Evolutionary conservation across 30 jellyfish, hydroid and myxozoan genomes (phyloP).

Genomic region (Clytia hemisphaerica): DNA sequence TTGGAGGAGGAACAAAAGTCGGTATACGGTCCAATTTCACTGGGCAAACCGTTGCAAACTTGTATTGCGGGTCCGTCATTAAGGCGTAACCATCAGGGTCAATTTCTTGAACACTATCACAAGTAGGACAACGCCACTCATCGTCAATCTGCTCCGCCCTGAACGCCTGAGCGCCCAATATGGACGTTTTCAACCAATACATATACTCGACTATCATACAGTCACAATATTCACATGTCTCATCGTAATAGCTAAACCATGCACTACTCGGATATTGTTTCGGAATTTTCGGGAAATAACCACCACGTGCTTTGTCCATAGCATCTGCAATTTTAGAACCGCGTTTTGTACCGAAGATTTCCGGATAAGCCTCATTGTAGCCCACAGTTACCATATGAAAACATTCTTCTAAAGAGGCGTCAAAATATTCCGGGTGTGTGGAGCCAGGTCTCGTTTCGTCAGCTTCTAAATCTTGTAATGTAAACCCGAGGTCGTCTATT

Average conservation of each 20-base stretch:
- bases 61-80: constrained; percentile 13
- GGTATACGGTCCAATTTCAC: background rate
- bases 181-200: constrained; percentile 45
- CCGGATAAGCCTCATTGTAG: constrained; percentile 25
- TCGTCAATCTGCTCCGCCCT: constrained; percentile 10
- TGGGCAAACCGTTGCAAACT: constrained; percentile 22
- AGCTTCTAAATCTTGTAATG: constrained; percentile 28
- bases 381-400: constrained; percentile 25
- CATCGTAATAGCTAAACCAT: constrained; percentile 44
- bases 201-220: constrained; percentile 20
- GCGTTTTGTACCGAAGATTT: constrained; percentile 19
- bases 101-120: constrained; percentile 3
- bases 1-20: background rate
- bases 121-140: constrained; percentile 35
- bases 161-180: constrained; percentile 35
- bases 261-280: constrained; percentile 29
- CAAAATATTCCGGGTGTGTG: background rate
- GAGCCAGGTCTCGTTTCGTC: too few species aligned
- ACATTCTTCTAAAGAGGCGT: constrained; percentile 32
- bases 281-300: constrained; percentile 28
- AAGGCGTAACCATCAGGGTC: constrained; percentile 21
- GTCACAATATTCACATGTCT: constrained; percentile 31
- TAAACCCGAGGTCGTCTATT: background rate
- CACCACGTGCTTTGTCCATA: constrained; percentile 49
- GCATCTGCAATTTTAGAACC: constrained; percentile 31